phyloP scores from a whole-genome alignment of 1,140 invertebrate genomes.

The Pseudomyrmex flavicornis region DNA sequence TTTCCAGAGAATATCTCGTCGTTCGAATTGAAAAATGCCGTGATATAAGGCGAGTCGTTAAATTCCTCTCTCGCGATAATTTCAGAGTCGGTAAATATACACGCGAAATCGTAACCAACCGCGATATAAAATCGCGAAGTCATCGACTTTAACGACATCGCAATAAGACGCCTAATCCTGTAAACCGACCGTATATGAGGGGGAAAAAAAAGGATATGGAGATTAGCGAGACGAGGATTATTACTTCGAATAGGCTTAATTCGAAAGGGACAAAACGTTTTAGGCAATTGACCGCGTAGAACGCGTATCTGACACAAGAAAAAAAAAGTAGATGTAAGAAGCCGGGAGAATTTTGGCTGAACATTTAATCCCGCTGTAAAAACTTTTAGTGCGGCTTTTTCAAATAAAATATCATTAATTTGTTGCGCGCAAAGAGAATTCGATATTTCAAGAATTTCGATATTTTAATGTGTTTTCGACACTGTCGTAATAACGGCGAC shows the following conservation, averaged over 20 bases:
- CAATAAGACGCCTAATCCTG: constrained; percentile 61
- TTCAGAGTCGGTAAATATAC: constrained; percentile 39
- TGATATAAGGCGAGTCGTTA: constrained; percentile 36
- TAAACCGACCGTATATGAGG: constrained; percentile 24
- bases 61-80: constrained; percentile 60
- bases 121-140: constrained; percentile 65
- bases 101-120: constrained; percentile 44
- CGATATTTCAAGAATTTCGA: background rate
- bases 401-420: background rate
- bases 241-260: constrained; percentile 8
- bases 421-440: background rate
- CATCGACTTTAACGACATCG: constrained; percentile 69
- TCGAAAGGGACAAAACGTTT: constrained; percentile 33
- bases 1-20: constrained; percentile 2
- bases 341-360: constrained; percentile 6
- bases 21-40: constrained; percentile 27
- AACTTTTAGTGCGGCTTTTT: constrained; percentile 28
- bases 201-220: constrained; percentile 50
- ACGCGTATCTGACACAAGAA: background rate
- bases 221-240: constrained; percentile 59
- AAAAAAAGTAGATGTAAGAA: background rate
- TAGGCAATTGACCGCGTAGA: constrained; percentile 17
- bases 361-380: constrained; percentile 37
- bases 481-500: constrained; percentile 4
- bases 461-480: background rate